Conservation (phyloP, 2,113 vertebrate species). For the Misgurnus mizolepis region DNA sequence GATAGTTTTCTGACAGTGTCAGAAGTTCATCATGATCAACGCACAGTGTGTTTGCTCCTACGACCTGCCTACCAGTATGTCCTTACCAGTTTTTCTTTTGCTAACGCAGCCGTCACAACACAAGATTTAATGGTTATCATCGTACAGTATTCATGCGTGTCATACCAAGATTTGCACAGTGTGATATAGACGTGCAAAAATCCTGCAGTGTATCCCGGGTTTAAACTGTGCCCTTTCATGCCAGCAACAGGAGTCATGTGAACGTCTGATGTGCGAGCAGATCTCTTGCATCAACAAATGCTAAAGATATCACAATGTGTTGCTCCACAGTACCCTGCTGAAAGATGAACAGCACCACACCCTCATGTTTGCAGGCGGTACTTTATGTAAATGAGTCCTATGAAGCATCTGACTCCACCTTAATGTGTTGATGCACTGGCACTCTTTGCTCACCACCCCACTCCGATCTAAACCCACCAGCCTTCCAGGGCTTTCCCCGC, state of each 20-base stretch:
- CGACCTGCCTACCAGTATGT: too few relatives aligned
- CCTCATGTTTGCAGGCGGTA: slow-evolving; percentile 22
- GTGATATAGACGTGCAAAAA: too few relatives aligned
- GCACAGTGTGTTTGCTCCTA: too few relatives aligned
- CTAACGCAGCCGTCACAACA: too few relatives aligned
- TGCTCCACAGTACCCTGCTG: not conserved
- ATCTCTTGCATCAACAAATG: not conserved
- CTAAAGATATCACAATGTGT: not conserved
- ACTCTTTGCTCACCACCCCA: slow-evolving; percentile 14
- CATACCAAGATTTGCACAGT: too few relatives aligned
- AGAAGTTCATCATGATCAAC: too few relatives aligned
- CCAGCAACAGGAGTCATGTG: not conserved
- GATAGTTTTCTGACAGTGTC: too few relatives aligned
- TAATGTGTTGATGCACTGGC: not conserved
- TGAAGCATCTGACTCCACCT: slow-evolving; percentile 21
- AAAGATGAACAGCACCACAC: slow-evolving; percentile 13
- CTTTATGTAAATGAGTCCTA: slow-evolving; percentile 18
- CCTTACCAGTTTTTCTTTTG: too few relatives aligned
- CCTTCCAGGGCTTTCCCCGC: slow-evolving; percentile 53
- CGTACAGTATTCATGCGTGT: too few relatives aligned
- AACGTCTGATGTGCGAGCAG: not conserved
- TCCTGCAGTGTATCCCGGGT: too few relatives aligned
- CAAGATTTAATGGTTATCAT: too few relatives aligned
- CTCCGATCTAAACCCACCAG: slow-evolving; percentile 31
- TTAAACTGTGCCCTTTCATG: not conserved